These are phyloP conservation scores for Forficula auricularia DNA, from an alignment of 1,140 invertebrate species.

Conservation along the genomic window DNA sequence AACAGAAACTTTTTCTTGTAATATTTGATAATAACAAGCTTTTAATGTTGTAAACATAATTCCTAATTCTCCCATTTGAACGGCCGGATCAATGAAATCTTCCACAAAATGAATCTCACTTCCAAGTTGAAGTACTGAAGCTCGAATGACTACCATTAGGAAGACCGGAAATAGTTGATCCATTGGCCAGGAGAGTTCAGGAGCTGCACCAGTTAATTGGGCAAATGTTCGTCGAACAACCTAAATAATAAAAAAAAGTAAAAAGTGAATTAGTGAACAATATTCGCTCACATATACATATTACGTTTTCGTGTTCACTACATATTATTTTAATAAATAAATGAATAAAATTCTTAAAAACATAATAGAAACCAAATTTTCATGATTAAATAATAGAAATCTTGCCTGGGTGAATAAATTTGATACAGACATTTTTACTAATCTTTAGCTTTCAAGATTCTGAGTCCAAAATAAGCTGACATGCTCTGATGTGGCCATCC, in stretches of 20 bases:
- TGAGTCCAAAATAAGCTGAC: no score
- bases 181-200: constrained; percentile 57
- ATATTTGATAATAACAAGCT: constrained; percentile 53
- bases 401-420: no score
- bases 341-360: constrained; percentile 2
- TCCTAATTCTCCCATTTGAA: constrained; percentile 59
- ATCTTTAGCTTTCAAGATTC: no score
- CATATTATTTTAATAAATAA: no score
- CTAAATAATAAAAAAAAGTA: constrained; percentile 22
- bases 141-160: constrained; percentile 64
- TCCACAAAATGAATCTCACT: constrained; percentile 72
- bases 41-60: constrained; percentile 72
- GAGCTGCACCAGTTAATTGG: background rate
- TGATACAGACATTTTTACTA: no score
- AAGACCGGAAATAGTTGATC: constrained; percentile 74
- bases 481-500: no score
- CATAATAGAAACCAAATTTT: no score
- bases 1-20: constrained; percentile 37
- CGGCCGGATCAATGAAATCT: constrained; percentile 58
- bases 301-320: no score
- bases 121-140: constrained; percentile 61
- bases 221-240: constrained; percentile 26
- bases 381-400: no score
- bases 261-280: no score
- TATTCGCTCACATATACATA: no score